Percentiles rank a stretch among this genome's conserved stretches.
These are phyloP conservation scores for Catharus bicknelli DNA, from an alignment of 2,113 vertebrate genomes.

Conservation along the genomic window DNA sequence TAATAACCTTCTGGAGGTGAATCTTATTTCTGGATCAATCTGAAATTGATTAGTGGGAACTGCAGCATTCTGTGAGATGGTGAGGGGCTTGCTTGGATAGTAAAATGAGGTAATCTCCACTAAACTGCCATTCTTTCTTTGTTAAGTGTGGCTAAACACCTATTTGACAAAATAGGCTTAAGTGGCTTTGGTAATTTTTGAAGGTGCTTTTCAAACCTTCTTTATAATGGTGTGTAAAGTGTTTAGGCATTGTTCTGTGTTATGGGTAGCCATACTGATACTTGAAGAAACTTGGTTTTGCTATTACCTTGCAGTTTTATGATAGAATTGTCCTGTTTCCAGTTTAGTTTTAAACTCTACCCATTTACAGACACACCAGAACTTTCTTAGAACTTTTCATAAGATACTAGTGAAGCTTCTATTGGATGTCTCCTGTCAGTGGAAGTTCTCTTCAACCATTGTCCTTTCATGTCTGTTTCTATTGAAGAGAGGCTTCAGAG, in stretches of 20 bases:
- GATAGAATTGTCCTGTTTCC: neutral
- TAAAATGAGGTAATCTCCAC: neutral
- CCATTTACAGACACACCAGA: neutral
- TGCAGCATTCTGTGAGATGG: neutral
- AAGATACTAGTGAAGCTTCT: neutral
- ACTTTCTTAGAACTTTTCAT: neutral
- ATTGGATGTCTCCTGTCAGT: neutral
- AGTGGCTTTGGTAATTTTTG: neutral
- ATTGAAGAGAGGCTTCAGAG: neutral
- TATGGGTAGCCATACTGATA: neutral
- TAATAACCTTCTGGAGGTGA: neutral
- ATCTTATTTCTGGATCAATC: neutral
- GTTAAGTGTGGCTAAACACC: neutral
- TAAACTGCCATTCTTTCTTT: neutral
- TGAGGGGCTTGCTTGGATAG: neutral
- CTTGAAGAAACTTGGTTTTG: neutral
- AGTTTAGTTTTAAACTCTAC: neutral
- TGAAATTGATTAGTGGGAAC: neutral
- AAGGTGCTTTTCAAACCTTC: neutral
- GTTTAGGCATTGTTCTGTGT: neutral
- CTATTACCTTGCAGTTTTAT: neutral
- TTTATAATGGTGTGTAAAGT: neutral
- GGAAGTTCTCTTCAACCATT: neutral
- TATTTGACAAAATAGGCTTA: neutral
- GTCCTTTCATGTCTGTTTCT: neutral